Evolutionary conservation across 2,113 vertebrate genomes (phyloP).

Genomic region (Camelus bactrianus): DNA sequence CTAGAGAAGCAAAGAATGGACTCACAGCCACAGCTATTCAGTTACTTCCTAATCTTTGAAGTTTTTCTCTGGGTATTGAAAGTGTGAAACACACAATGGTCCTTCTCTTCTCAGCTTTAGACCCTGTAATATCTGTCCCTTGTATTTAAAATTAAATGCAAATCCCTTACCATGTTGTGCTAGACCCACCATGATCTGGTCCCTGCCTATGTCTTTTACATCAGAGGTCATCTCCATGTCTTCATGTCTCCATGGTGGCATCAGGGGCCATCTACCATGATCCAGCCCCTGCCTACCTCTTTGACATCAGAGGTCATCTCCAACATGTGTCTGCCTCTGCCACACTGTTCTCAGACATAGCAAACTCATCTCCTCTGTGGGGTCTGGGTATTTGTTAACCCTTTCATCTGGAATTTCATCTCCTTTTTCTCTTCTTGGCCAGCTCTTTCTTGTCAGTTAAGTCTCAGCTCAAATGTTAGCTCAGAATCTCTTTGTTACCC

Average conservation of each 20-base stretch:
- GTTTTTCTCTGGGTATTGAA: neutral
- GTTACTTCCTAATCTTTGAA: neutral
- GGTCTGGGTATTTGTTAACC: neutral
- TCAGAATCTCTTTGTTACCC: neutral
- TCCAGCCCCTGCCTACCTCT: neutral
- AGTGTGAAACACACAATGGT: neutral
- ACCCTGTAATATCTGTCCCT: neutral
- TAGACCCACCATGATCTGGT: neutral
- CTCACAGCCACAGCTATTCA: neutral
- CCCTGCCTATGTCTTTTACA: neutral
- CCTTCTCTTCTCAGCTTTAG: neutral
- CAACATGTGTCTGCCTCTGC: neutral
- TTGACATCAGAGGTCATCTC: neutral
- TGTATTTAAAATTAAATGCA: neutral
- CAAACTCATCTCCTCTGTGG: neutral
- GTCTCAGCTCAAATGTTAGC: neutral
- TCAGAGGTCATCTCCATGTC: neutral
- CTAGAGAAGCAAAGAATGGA: neutral
- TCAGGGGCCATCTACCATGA: neutral
- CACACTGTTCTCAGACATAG: neutral
- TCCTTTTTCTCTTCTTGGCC: neutral
- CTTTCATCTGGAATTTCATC: neutral
- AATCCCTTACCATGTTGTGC: neutral
- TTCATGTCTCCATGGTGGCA: too few relatives aligned
- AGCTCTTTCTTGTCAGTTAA: neutral